Conservation (phyloP, 2,113 vertebrate species). For the Australoheros scitulus region DNA sequence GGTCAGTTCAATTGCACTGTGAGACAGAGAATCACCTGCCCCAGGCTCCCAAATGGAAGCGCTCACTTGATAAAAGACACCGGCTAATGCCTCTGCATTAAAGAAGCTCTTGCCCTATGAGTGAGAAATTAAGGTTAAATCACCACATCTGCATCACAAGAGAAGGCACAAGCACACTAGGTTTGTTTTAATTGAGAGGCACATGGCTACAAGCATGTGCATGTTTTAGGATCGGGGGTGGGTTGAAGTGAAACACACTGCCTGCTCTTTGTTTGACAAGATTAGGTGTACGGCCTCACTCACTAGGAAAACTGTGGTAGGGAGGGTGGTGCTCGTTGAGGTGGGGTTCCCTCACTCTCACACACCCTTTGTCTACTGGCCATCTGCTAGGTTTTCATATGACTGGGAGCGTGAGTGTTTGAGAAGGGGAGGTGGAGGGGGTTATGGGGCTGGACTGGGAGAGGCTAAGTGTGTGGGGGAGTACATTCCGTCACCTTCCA, state of each 20-base stretch:
- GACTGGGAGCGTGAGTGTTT: constrained; percentile 12
- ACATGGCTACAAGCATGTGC: not conserved
- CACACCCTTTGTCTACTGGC: constrained; percentile 62
- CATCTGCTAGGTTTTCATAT: constrained; percentile 70
- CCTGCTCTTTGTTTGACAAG: constrained; percentile 9
- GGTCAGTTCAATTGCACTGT: constrained; percentile 61
- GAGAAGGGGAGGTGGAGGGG: not conserved
- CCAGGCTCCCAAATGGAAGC: constrained; percentile 44
- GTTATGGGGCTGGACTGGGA: not conserved
- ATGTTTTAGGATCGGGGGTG: not conserved
- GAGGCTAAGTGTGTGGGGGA: not conserved
- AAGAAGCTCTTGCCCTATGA: constrained; percentile 24
- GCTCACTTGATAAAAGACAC: constrained; percentile 43
- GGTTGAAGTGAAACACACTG: constrained; percentile 29
- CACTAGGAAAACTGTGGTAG: constrained; percentile 7
- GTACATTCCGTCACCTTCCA: constrained; percentile 65
- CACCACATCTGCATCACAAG: constrained; percentile 42
- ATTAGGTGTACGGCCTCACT: not conserved
- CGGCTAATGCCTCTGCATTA: constrained; percentile 52
- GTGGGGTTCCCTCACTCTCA: constrained; percentile 47
- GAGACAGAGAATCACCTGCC: constrained; percentile 65
- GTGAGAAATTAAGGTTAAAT: constrained; percentile 35
- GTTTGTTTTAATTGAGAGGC: constrained; percentile 47
- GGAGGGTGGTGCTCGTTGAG: not conserved
- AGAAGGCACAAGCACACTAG: not conserved